Percentiles rank a stretch among this genome's conserved stretches.
Evolutionary conservation across 2,888 invertebrate species (phyloP).

Genomic region (Neoscelio sp.): DNA sequence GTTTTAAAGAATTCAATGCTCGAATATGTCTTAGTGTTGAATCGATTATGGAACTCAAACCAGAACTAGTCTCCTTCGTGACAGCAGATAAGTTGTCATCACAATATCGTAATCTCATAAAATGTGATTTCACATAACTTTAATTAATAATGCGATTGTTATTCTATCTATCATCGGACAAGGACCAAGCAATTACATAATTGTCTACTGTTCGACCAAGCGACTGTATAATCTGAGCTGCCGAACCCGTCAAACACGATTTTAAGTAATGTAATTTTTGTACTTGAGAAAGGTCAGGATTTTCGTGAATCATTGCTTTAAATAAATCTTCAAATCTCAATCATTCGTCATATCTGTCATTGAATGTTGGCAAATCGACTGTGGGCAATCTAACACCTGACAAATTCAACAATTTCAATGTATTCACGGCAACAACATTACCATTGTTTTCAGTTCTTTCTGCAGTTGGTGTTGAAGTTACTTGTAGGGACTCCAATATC

Average conservation of each 20-base stretch:
- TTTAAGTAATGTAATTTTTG: slow-evolving; percentile 63
- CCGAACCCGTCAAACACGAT: slow-evolving; percentile 24
- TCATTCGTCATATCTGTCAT: slow-evolving; percentile 14
- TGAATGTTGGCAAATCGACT: slow-evolving; percentile 6
- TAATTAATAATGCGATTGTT: slow-evolving; percentile 29
- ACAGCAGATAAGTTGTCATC: too few relatives aligned
- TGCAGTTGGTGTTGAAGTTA: too few relatives aligned
- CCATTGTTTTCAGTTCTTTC: too few relatives aligned
- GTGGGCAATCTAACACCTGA: slow-evolving; percentile 1
- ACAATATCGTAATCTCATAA: too few relatives aligned
- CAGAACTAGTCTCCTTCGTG: too few relatives aligned
- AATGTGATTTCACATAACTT: too few relatives aligned
- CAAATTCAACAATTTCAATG: too few relatives aligned
- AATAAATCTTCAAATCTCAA: slow-evolving; percentile 55
- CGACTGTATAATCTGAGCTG: slow-evolving; percentile 35
- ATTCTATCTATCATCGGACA: slow-evolving; percentile 20
- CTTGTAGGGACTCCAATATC: too few relatives aligned
- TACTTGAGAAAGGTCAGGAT: slow-evolving; percentile 36
- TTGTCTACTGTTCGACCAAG: slow-evolving; percentile 32
- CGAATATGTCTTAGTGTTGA: too few relatives aligned
- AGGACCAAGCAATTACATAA: slow-evolving; percentile 23
- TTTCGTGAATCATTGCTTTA: slow-evolving; percentile 52
- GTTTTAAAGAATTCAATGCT: too few relatives aligned
- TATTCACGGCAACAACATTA: too few relatives aligned
- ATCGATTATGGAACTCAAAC: too few relatives aligned